Percentiles rank a stretch among this genome's conserved stretches.
These are phyloP conservation scores for Erebia epiphron DNA, from an alignment of 2,888 invertebrate genomes.

Conservation along the genomic window DNA sequence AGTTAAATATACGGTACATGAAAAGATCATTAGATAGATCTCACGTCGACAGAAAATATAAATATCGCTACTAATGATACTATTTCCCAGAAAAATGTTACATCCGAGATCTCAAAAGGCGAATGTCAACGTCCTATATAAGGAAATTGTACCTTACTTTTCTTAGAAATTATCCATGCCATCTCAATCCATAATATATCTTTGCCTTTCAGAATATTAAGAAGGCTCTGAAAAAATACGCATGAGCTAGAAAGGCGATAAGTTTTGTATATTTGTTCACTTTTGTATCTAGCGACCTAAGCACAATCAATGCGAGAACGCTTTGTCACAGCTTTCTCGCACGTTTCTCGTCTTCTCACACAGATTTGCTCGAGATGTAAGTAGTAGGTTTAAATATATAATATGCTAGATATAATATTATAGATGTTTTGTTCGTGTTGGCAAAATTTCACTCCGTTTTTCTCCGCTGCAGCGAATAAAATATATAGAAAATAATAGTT, in stretches of 20 bases:
- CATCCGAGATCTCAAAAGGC: slow-evolving; percentile 25
- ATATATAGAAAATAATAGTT: too few species aligned
- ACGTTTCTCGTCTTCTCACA: too few species aligned
- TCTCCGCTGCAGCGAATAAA: too few species aligned
- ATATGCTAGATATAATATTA: too few species aligned
- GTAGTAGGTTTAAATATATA: too few species aligned
- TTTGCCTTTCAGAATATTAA: slow-evolving; percentile 19
- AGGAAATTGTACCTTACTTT: slow-evolving; percentile 40
- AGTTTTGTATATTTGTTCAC: neutral
- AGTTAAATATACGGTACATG: too few species aligned
- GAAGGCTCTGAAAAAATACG: neutral
- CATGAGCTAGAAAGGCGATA: neutral
- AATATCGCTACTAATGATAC: neutral
- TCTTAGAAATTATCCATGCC: slow-evolving; percentile 32
- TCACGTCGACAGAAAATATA: neutral
- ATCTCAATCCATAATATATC: slow-evolving; percentile 32
- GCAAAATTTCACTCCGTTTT: too few species aligned
- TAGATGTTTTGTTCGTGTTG: too few species aligned
- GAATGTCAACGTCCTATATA: slow-evolving; percentile 34
- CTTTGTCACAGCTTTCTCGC: too few species aligned
- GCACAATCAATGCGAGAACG: too few species aligned
- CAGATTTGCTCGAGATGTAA: too few species aligned
- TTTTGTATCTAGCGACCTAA: too few species aligned
- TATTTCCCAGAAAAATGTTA: neutral
- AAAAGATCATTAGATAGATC: neutral